phyloP scores from a whole-genome alignment of 2,888 invertebrate species.

The Fragum sueziense region DNA sequence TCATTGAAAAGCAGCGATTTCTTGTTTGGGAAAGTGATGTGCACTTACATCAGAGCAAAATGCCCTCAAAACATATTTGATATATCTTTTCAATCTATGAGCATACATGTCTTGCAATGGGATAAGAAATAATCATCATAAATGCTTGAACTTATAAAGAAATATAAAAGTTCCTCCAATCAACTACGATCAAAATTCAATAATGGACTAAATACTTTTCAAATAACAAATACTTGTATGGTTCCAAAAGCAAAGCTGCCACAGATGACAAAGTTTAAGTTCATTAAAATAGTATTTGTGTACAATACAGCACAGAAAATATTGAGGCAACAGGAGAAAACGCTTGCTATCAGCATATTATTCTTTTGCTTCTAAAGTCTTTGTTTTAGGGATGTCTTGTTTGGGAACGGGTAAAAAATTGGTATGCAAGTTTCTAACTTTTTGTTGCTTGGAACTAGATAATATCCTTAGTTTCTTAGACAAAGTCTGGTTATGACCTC shows the following conservation, averaged over 20 bases:
- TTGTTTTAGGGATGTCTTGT: background rate
- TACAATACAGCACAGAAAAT: too few species aligned
- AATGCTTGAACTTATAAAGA: background rate
- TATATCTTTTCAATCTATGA: too few species aligned
- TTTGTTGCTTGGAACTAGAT: too few species aligned
- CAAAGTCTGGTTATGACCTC: too few species aligned
- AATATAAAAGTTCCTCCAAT: background rate
- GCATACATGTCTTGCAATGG: background rate
- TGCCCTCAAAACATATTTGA: too few species aligned
- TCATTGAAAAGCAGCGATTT: too few species aligned
- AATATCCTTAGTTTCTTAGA: too few species aligned
- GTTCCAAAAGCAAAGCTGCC: background rate
- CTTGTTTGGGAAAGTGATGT: too few species aligned
- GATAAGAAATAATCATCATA: background rate
- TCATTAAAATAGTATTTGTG: too few species aligned
- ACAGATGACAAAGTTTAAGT: too few species aligned
- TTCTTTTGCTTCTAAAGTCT: background rate
- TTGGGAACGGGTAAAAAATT: background rate
- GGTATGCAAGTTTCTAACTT: background rate
- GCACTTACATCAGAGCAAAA: too few species aligned
- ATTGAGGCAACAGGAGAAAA: background rate
- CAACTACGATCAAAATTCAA: background rate
- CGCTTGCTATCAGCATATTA: background rate
- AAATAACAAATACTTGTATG: background rate
- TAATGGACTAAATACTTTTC: too few species aligned